phyloP scores from a whole-genome alignment of 2,113 vertebrate genomes.

The Eulemur rufifrons region DNA sequence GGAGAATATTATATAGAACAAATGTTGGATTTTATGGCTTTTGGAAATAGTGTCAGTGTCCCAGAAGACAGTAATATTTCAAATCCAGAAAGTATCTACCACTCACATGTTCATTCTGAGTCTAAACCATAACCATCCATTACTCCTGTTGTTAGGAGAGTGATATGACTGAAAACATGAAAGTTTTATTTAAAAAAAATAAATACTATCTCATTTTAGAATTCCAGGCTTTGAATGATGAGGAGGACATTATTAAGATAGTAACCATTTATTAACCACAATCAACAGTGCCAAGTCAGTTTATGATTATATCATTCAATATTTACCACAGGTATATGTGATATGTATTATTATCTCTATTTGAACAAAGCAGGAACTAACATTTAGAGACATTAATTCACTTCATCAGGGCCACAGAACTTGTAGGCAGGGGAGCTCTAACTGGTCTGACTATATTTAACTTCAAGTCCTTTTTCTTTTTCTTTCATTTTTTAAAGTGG shows the following conservation, averaged over 20 bases:
- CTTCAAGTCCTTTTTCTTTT: background rate
- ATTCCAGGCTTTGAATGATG: background rate
- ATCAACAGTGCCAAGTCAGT: background rate
- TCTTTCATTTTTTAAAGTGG: no score
- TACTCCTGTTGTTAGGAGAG: background rate
- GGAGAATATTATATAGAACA: background rate
- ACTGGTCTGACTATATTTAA: background rate
- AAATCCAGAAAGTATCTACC: background rate
- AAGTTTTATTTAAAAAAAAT: background rate
- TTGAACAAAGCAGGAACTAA: background rate
- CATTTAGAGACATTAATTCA: background rate
- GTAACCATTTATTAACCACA: background rate
- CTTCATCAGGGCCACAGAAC: background rate
- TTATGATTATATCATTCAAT: background rate
- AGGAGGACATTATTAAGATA: background rate
- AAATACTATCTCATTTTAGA: background rate
- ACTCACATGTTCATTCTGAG: background rate
- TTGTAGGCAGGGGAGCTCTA: background rate
- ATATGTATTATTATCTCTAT: background rate
- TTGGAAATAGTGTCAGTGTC: background rate
- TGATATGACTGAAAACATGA: background rate
- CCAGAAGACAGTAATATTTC: background rate
- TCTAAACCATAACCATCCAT: background rate
- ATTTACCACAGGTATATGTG: background rate
- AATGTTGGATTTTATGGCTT: background rate